These are phyloP conservation scores for Trilocha varians DNA, from an alignment of 2,888 invertebrate species.

Conservation along the genomic window DNA sequence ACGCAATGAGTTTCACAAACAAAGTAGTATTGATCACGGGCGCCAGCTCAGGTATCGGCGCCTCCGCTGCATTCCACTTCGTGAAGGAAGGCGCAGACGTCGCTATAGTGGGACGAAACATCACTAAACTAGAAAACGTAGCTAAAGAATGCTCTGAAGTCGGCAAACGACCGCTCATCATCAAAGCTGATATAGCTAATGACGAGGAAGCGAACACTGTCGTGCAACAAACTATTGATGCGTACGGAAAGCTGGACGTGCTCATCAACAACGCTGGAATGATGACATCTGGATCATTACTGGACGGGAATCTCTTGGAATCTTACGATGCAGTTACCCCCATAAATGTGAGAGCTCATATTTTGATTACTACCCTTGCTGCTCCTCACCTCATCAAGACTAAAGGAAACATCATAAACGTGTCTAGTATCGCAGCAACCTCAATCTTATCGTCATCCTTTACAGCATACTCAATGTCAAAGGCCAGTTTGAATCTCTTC, in stretches of 20 bases:
- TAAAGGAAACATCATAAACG: slow-evolving; percentile 35
- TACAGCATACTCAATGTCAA: neutral
- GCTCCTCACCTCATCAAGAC: slow-evolving; percentile 26
- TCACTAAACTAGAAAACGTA: neutral
- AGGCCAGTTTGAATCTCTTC: slow-evolving; percentile 1
- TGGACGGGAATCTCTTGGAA: slow-evolving; percentile 19
- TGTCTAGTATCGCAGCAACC: slow-evolving; percentile 27
- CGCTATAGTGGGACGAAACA: neutral
- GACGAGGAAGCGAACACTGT: neutral
- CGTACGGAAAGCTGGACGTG: slow-evolving; percentile 31
- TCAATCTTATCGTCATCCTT: neutral
- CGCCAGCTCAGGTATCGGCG: slow-evolving; percentile 1
- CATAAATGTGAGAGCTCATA: slow-evolving; percentile 27
- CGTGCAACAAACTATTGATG: slow-evolving; percentile 5
- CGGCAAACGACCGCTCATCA: neutral
- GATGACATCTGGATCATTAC: slow-evolving; percentile 10
- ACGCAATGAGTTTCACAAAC: neutral
- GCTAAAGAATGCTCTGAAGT: neutral
- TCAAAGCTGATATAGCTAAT: neutral
- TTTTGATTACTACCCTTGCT: slow-evolving; percentile 25
- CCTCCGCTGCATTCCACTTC: neutral
- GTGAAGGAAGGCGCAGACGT: slow-evolving; percentile 14
- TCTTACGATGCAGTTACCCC: slow-evolving; percentile 26
- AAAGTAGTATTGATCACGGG: slow-evolving; percentile 2
- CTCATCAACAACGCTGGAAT: slow-evolving; percentile 36